These are phyloP conservation scores for Oxyura jamaicensis DNA, from an alignment of 2,113 vertebrate genomes.

Conservation along the genomic window DNA sequence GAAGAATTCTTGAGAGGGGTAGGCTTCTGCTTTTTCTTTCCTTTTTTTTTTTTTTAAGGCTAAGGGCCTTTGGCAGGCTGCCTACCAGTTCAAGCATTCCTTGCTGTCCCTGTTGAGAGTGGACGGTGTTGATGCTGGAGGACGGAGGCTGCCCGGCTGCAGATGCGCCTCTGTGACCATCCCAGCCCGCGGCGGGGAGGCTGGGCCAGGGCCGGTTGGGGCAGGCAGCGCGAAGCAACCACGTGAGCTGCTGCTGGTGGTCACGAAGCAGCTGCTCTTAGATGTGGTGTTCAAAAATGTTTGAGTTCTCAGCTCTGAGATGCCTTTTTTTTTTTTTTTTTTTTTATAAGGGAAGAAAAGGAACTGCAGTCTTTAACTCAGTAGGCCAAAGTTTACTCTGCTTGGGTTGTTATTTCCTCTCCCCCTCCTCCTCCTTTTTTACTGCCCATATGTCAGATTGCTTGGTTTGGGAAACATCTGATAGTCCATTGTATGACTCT, in stretches of 20 bases:
- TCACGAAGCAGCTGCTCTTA: background rate
- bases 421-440: background rate
- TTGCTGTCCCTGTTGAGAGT: background rate
- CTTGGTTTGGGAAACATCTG: conserved; percentile 51
- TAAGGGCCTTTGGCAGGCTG: background rate
- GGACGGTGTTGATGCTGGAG: background rate
- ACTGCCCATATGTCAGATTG: background rate
- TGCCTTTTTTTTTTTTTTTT: background rate
- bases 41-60: background rate
- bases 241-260: background rate
- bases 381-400: background rate
- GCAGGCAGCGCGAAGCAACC: too few relatives aligned
- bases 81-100: background rate
- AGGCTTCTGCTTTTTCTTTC: background rate
- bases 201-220: background rate
- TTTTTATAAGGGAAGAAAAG: background rate
- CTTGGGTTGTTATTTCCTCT: background rate
- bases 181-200: background rate
- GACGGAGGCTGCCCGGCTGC: background rate
- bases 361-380: background rate
- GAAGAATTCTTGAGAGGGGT: background rate
- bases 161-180: background rate
- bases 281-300: background rate
- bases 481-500: conserved; percentile 37
- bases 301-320: background rate